Conservation (phyloP, 2,888 invertebrate genomes). For the Philaethria dido region DNA sequence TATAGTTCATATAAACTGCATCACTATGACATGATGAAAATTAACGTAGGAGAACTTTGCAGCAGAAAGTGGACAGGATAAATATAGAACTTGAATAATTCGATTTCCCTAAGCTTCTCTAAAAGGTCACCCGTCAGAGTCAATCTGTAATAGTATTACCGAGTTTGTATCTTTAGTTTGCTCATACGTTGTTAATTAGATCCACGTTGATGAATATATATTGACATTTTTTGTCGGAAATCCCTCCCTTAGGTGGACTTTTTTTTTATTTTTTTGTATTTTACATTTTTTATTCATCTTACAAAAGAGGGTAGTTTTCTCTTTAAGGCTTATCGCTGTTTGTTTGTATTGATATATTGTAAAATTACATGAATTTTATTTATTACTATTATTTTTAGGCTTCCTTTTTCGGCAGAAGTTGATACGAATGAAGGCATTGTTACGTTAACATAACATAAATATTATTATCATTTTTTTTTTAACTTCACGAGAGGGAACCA, state of each 20-base stretch:
- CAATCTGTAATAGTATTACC: slow-evolving; percentile 8
- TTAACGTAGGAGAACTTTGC: not conserved
- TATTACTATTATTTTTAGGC: no score
- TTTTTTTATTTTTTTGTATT: not conserved
- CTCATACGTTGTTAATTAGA: slow-evolving; percentile 10
- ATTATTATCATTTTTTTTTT: no score
- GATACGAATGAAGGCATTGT: no score
- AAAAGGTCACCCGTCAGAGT: slow-evolving; percentile 12
- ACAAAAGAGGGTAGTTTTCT: not conserved
- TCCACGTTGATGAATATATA: not conserved
- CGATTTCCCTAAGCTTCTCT: slow-evolving; percentile 14
- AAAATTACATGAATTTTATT: not conserved
- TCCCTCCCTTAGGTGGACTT: not conserved
- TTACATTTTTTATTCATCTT: not conserved
- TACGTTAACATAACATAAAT: no score
- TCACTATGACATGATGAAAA: no score
- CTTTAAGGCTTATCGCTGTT: not conserved
- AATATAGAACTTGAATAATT: slow-evolving; percentile 8
- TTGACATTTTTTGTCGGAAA: not conserved
- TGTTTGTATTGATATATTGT: not conserved
- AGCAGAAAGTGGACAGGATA: not conserved
- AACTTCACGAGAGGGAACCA: no score
- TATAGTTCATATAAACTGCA: no score
- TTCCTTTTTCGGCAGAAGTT: no score
- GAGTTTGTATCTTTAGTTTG: not conserved